These are phyloP conservation scores for Mastacembelus armatus DNA, from an alignment of 2,797 vertebrate species.

Conservation along the genomic window DNA sequence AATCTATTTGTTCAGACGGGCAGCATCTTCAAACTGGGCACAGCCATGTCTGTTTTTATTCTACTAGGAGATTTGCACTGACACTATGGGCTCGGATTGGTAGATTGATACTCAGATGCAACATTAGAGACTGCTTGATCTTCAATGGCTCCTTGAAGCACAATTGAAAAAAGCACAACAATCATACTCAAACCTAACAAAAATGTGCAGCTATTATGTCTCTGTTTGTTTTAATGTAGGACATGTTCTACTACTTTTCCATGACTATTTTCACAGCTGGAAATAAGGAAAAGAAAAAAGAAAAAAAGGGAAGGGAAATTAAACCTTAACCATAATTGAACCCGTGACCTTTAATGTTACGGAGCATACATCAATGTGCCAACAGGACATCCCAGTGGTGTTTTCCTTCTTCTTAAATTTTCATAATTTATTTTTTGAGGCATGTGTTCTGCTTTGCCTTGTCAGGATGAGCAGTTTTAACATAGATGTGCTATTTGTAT, in stretches of 20 bases:
- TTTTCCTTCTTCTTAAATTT: constrained; percentile 9
- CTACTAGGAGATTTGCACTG: background rate
- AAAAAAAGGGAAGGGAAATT: too few species aligned
- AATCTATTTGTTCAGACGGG: constrained; percentile 64
- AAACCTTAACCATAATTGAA: constrained; percentile 32
- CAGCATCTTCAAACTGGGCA: constrained; percentile 35
- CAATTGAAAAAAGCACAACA: background rate
- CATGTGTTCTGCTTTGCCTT: constrained; percentile 19
- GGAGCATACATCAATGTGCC: constrained; percentile 6
- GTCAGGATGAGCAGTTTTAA: constrained; percentile 15
- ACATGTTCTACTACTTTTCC: background rate
- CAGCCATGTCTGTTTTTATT: constrained; percentile 9
- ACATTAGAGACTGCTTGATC: constrained; percentile 5
- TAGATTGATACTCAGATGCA: background rate
- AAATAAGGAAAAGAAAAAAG: too few species aligned
- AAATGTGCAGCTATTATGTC: constrained; percentile 11
- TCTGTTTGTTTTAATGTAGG: constrained; percentile 5
- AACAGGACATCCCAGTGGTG: background rate
- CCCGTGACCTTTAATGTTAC: constrained; percentile 18
- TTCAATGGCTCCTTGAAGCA: background rate
- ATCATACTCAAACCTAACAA: background rate
- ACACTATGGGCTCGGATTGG: background rate
- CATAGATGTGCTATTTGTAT: constrained; percentile 14
- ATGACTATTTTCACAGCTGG: too few species aligned
- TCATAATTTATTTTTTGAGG: background rate